Percentiles rank a stretch among this genome's conserved stretches.
Evolutionary conservation across 2,888 invertebrate genomes (phyloP).

Genomic region (Athripsodes cinereus): DNA sequence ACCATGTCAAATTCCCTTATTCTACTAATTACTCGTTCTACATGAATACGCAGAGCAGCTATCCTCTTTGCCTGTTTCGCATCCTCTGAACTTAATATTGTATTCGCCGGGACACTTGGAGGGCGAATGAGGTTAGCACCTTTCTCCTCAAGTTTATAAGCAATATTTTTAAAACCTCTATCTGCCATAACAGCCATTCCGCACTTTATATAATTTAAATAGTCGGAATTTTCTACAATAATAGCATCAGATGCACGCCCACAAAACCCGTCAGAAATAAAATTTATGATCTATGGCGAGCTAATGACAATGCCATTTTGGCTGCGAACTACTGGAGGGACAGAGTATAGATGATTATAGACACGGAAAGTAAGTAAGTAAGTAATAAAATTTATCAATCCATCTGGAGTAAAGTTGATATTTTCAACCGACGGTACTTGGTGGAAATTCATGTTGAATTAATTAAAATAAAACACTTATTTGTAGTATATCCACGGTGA

Average conservation of each 20-base stretch:
- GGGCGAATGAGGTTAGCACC: not conserved
- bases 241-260: not conserved
- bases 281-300: no score
- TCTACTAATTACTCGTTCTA: constrained; percentile 7
- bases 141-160: no score
- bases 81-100: not conserved
- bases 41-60: constrained; percentile 4
- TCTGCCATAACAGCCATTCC: constrained; percentile 5
- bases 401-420: constrained; percentile 2
- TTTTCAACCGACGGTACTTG: no score
- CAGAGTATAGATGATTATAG: no score
- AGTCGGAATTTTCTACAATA: not conserved
- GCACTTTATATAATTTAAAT: no score
- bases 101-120: not conserved
- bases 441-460: no score
- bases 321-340: no score
- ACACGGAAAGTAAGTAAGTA: no score
- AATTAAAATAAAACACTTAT: no score
- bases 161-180: constrained; percentile 7
- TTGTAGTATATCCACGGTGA: no score
- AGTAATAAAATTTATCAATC: no score
- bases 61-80: constrained; percentile 2
- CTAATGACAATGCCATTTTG: no score
- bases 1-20: constrained; percentile 9
- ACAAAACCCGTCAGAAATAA: constrained; percentile 6